Percentiles rank a stretch among this genome's conserved stretches.
These are phyloP conservation scores for Pavo muticus DNA, from an alignment of 2,113 vertebrate species.

Conservation along the genomic window DNA sequence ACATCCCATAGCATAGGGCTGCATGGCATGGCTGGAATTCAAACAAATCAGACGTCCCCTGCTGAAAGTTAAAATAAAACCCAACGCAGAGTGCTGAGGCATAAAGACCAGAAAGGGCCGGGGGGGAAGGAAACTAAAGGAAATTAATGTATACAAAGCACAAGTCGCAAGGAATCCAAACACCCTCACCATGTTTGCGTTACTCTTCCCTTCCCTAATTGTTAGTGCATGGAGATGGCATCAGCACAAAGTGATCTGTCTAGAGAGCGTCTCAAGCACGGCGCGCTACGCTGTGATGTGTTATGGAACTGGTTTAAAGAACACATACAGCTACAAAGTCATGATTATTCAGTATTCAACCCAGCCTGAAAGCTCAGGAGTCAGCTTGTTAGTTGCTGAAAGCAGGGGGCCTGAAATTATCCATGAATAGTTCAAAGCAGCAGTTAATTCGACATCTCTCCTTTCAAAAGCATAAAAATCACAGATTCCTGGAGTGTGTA, in stretches of 20 bases:
- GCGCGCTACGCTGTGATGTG: neutral
- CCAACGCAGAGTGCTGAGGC: neutral
- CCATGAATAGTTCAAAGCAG: conserved; percentile 70
- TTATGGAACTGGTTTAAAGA: conserved; percentile 34
- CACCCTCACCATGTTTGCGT: neutral
- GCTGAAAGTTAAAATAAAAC: neutral
- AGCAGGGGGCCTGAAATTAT: conserved; percentile 66
- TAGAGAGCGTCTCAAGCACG: neutral
- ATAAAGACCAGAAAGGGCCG: neutral
- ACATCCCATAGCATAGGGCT: neutral
- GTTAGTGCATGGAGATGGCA: conserved; percentile 1
- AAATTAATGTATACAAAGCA: neutral
- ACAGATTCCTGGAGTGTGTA: conserved; percentile 63
- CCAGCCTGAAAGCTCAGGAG: conserved; percentile 34
- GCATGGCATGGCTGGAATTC: neutral
- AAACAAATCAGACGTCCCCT: neutral
- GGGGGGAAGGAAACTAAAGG: neutral
- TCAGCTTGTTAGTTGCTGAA: conserved; percentile 53
- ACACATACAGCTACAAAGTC: neutral
- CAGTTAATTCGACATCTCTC: conserved; percentile 70
- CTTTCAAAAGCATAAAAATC: conserved; percentile 69
- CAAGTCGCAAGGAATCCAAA: neutral
- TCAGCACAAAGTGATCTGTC: conserved; percentile 14
- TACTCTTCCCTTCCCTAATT: neutral
- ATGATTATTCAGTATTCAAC: conserved; percentile 46